phyloP scores from a whole-genome alignment of 2,113 vertebrate genomes.

The Pipra filicauda region DNA sequence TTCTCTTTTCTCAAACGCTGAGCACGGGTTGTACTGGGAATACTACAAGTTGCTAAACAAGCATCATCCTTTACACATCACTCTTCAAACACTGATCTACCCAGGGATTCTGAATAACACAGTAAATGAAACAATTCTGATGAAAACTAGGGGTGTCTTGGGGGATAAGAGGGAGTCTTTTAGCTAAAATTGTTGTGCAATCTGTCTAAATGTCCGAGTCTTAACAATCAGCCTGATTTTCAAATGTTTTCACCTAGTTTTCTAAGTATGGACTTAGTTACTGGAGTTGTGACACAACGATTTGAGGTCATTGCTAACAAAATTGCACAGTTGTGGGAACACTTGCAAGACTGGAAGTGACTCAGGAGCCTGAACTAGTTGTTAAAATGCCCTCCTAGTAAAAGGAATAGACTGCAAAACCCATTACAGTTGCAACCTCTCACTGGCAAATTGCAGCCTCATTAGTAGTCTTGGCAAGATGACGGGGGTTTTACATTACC shows the following conservation, averaged over 20 bases:
- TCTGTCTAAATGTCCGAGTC: background rate
- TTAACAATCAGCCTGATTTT: background rate
- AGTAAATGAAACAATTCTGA: background rate
- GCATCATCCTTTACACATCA: background rate
- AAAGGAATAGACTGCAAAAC: background rate
- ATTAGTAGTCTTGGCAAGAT: conserved; percentile 23
- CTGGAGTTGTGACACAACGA: background rate
- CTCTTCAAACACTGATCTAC: background rate
- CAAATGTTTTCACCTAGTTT: background rate
- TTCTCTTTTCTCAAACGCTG: background rate
- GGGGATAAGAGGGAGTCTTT: background rate
- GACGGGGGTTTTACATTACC: background rate
- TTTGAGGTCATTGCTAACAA: background rate
- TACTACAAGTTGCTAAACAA: background rate
- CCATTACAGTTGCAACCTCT: background rate
- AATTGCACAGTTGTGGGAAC: background rate
- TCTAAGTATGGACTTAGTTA: background rate
- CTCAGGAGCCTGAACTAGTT: background rate
- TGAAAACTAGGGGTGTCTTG: background rate
- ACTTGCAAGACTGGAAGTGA: background rate
- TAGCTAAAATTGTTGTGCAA: background rate
- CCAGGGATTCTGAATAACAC: background rate
- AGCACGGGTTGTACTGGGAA: background rate
- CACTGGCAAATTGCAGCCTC: conserved; percentile 2
- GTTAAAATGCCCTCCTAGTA: background rate